These are phyloP conservation scores for Glomeris marginata DNA, from an alignment of 2,888 invertebrate genomes.

Conservation along the genomic window DNA sequence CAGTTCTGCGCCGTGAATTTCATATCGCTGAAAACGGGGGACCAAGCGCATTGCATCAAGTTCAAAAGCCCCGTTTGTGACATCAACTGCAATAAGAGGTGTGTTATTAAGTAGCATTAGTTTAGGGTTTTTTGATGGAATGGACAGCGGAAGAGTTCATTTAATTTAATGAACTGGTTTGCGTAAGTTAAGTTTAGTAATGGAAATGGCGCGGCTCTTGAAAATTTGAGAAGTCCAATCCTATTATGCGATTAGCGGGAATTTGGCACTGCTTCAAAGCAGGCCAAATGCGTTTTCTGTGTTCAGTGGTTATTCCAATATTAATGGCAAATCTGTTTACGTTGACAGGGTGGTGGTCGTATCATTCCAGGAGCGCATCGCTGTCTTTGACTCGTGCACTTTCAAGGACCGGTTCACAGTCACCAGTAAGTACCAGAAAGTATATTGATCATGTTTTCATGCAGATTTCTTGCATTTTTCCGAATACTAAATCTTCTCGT, in stretches of 20 bases:
- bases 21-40: constrained; percentile 65
- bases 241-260: too few species aligned
- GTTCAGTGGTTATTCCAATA: neutral
- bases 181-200: too few species aligned
- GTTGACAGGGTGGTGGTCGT: constrained; percentile 55
- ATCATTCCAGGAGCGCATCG: constrained; percentile 75
- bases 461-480: constrained; percentile 1
- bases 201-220: too few species aligned
- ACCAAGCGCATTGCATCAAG: constrained; percentile 75
- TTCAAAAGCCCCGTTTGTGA: constrained; percentile 82
- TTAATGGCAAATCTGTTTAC: too few species aligned
- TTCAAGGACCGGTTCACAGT: constrained; percentile 73
- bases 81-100: constrained; percentile 66
- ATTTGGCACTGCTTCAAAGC: too few species aligned
- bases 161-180: neutral
- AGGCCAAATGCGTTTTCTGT: neutral
- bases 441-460: constrained; percentile 2
- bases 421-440: constrained; percentile 41
- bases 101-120: constrained; percentile 4
- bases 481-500: neutral
- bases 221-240: too few species aligned
- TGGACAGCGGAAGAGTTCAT: too few species aligned
- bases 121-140: too few species aligned
- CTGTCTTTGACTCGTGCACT: constrained; percentile 76
- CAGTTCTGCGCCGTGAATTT: constrained; percentile 68